phyloP scores from a whole-genome alignment of 2,888 invertebrate genomes.

The Limnephilus auricula region DNA sequence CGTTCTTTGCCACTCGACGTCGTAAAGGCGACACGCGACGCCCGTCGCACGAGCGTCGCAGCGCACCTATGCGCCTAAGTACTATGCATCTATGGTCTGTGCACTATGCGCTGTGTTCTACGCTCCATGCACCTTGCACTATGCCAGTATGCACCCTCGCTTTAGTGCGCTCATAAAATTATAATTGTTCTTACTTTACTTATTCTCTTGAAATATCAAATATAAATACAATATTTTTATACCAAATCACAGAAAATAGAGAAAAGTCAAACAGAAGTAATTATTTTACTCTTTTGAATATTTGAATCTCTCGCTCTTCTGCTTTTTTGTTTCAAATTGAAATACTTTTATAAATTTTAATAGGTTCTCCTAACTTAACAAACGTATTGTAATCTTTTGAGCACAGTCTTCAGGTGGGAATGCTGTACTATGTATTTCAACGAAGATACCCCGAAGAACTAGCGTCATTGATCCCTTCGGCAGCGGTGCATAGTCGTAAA shows the following conservation, averaged over 20 bases:
- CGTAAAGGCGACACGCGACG: background rate
- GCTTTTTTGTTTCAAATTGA: background rate
- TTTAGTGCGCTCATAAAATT: background rate
- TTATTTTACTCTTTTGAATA: background rate
- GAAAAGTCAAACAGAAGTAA: background rate
- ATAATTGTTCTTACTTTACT: background rate
- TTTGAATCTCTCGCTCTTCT: background rate
- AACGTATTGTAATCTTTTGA: too few species aligned
- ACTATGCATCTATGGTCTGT: background rate
- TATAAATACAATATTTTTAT: background rate
- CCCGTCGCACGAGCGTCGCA: constrained; percentile 6
- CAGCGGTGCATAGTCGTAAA: too few species aligned
- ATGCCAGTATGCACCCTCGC: background rate
- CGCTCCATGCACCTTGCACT: background rate
- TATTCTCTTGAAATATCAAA: background rate
- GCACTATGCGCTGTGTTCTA: background rate
- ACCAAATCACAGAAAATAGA: background rate
- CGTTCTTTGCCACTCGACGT: background rate
- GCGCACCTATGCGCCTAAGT: background rate
- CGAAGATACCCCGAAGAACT: too few species aligned
- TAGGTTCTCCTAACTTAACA: too few species aligned
- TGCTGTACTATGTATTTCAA: too few species aligned
- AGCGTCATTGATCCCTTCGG: too few species aligned
- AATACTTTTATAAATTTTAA: too few species aligned
- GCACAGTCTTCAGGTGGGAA: too few species aligned